Conservation (phyloP, 2,888 invertebrate species). For the Ischnura elegans region DNA sequence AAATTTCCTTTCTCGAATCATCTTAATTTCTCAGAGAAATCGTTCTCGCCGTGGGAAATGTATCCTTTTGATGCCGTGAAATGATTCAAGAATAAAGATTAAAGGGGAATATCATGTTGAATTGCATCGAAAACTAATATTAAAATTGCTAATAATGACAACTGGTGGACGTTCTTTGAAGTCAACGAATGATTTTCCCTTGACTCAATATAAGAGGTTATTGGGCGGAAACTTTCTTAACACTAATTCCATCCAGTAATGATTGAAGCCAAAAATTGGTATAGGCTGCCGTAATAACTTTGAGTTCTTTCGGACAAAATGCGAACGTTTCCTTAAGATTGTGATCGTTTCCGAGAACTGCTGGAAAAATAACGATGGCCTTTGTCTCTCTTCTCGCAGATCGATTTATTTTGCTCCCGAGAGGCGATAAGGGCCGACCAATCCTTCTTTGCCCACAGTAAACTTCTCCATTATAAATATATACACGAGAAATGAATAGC, state of each 20-base stretch:
- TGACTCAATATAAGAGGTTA: background rate
- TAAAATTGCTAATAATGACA: background rate
- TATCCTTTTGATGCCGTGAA: too few species aligned
- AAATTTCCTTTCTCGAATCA: too few species aligned
- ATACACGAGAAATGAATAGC: conserved; percentile 39
- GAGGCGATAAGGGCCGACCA: conserved; percentile 14
- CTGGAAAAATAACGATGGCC: conserved; percentile 5
- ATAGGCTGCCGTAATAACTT: background rate
- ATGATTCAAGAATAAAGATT: too few species aligned
- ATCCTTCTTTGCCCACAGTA: background rate
- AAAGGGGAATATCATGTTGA: too few species aligned
- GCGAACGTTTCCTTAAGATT: conserved; percentile 30
- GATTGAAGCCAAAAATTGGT: background rate
- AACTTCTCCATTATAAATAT: conserved; percentile 25
- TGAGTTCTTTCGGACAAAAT: background rate
- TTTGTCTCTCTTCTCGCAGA: conserved; percentile 2
- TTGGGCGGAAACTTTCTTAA: background rate
- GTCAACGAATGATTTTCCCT: background rate
- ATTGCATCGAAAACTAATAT: background rate
- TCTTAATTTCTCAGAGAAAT: too few species aligned
- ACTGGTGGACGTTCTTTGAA: background rate
- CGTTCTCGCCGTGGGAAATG: too few species aligned
- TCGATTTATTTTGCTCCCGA: background rate
- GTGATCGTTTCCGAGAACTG: conserved; percentile 31
- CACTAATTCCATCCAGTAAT: background rate